Evolutionary conservation across 2,797 vertebrate genomes (phyloP), one percentile per base, ranked within the genome.

Genomic region (Sphenodon punctatus): DNA sequence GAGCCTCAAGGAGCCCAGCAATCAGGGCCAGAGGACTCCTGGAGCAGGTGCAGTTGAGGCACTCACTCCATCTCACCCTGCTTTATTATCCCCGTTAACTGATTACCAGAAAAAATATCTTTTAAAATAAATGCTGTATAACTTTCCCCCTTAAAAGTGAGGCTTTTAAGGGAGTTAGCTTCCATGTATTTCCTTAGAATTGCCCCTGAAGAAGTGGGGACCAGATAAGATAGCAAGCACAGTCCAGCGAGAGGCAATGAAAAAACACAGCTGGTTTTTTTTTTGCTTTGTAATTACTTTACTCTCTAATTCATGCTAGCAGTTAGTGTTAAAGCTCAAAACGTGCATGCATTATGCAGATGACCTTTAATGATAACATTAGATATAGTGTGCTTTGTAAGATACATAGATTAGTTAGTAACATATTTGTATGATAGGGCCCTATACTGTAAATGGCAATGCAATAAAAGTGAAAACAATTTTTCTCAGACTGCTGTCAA

Each of bases 341-440:
- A 92, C 92, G 93, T 93, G 88, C 86, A 74, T 89, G 89, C 69
- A 42, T 95, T 94, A 92, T 81, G 90, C 84, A 65, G 78, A 68
- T 71, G 75, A 89, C 94, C 93, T 94, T 94, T 94, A 92, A 93
- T 94, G 92, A 90, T 91, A 94, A 93, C 91, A 92, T 95, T 92
- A 82, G 72, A 82, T 87, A 89, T 75, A 71, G 61, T 81, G 63
- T 64, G 85, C 84, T 92, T 85, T 65, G 51, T 77, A 85, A 91
- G 88, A 89, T 84, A 86, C 34, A 83, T 89, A 93, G 79, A 84
- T 81, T 75, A 81, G 85, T 82, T 66, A 92, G 88, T 89, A 80
- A 88, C 89, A 89, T 90, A 89, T 89, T 93, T 86, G 89, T 88
- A 91, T 25, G 6, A 79, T 83, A 89, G 75, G 76, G 79, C 84